Evolutionary conservation across 2,797 vertebrate species (phyloP), one percentile per base, ranked within the genome.

Genomic region (Gallirallus australis): DNA sequence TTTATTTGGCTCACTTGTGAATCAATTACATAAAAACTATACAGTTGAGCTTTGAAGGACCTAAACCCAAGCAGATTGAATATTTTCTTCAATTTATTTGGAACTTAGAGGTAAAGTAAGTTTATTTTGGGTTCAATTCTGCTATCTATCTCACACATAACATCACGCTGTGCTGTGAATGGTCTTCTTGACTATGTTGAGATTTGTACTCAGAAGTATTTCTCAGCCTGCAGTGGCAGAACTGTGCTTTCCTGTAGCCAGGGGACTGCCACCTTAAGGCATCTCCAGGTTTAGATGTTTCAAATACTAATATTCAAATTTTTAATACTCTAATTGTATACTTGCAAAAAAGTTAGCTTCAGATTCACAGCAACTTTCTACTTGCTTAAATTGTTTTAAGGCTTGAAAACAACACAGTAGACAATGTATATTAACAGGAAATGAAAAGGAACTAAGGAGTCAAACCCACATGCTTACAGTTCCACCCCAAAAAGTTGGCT

Each of bases 381-480:
- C 23, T 61, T 91, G 35, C 20, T 61, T 47, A 6, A 27, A 17
- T 21, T 53, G 24, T 66, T 91, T 82, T 70, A 35, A 82, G 91
- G 70, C 39, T 15, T 85, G 50, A 24, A 42, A 82, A 77, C 52
- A 63, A 53, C 28, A 28, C 40, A 39, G 33, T 1, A 81, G 13
- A 68, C n/a, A 45, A 24, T 8, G 4, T 21, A 8, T 45, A 42
- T 39, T 84, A 61, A 37, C 5, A 71, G 47, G n/a, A 86, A 84
- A 89, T 59, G 7, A 47, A 80, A 87, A 94, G 6, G 27, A 93
- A 79, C 27, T 80, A 11, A 20, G 61, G 8, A 86, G 31, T 68
- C 25, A 68, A 93, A 61, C 1, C 14, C 17, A 52, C 71, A 52
- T 56, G 10, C 60, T 82, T 90, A 60, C 19, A 33, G 50, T 54